Percentiles rank a stretch among this genome's conserved stretches.
phyloP scores from a whole-genome alignment of 2,113 vertebrate genomes.

The Cygnus buccinator region DNA sequence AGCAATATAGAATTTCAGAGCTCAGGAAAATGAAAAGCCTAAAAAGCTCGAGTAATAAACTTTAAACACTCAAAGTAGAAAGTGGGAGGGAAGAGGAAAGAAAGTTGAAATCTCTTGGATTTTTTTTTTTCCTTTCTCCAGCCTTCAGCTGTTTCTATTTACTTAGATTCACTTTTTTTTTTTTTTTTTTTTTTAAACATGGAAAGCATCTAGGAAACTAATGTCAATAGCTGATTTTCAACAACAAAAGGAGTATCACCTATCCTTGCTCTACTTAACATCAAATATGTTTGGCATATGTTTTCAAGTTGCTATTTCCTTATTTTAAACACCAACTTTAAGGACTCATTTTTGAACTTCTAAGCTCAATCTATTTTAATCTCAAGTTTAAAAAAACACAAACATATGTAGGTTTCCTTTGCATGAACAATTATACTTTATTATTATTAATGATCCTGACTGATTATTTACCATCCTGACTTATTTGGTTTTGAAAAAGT shows the following conservation, averaged over 20 bases:
- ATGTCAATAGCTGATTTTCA: background rate
- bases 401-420: background rate
- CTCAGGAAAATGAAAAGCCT: background rate
- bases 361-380: background rate
- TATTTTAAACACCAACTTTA: background rate
- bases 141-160: background rate
- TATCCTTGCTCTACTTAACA: background rate
- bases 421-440: background rate
- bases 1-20: background rate
- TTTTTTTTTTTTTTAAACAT: accelerated
- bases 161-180: background rate
- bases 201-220: background rate
- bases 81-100: background rate
- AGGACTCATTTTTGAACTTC: background rate
- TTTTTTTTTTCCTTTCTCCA: background rate
- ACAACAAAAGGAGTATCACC: background rate
- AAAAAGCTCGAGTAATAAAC: background rate
- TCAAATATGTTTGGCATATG: background rate
- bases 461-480: background rate
- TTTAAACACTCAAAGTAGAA: background rate
- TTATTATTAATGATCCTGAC: background rate
- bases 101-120: background rate
- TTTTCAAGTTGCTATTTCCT: background rate
- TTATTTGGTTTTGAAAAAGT: background rate
- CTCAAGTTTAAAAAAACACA: background rate